These are phyloP conservation scores for Vidua macroura DNA, from an alignment of 2,113 vertebrate species.

Conservation along the genomic window DNA sequence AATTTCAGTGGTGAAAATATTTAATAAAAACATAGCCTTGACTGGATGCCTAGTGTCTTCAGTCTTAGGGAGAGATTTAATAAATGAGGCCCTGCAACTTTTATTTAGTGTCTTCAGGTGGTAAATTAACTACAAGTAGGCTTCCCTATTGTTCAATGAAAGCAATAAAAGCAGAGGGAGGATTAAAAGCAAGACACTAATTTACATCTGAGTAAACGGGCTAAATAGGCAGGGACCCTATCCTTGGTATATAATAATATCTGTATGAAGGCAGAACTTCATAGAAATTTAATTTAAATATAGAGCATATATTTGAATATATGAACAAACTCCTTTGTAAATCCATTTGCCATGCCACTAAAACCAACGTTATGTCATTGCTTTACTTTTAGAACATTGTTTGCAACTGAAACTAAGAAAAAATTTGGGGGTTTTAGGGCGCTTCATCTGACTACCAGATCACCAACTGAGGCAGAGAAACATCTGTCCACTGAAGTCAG, in stretches of 20 bases:
- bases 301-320: not conserved
- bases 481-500: not conserved
- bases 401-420: not conserved
- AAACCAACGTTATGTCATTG: not conserved
- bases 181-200: slow-evolving; percentile 2
- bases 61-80: not conserved
- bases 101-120: slow-evolving; percentile 36
- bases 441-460: not conserved
- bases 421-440: not conserved
- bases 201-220: not conserved
- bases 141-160: slow-evolving; percentile 37
- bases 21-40: not conserved
- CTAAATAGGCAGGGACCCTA: not conserved
- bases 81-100: slow-evolving; percentile 24
- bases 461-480: not conserved
- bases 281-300: not conserved
- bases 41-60: not conserved
- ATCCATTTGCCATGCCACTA: not conserved
- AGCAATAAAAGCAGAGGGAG: slow-evolving; percentile 9
- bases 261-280: not conserved
- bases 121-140: slow-evolving; percentile 47
- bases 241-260: not conserved
- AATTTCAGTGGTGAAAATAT: slow-evolving; percentile 15
- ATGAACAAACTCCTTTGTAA: not conserved
- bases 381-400: not conserved